A percentile compares a stretch with the other conserved stretches of the same genome.
Evolutionary conservation across 1,140 invertebrate genomes (phyloP).

Genomic region (Venustaconcha ellipsiformis): DNA sequence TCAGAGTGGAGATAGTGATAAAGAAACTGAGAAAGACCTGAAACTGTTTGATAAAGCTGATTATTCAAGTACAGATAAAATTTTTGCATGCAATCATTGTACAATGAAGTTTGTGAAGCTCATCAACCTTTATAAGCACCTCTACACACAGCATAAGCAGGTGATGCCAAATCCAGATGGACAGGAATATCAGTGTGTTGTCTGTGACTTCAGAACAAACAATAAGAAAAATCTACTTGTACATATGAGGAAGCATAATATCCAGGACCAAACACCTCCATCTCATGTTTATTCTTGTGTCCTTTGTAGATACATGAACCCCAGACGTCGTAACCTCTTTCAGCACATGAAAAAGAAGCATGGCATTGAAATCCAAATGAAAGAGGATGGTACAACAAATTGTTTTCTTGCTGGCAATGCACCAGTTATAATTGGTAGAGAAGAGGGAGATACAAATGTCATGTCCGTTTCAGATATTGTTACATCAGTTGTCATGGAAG

Average conservation of each 20-base stretch:
- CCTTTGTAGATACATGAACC: conserved; percentile 62
- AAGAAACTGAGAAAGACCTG: conserved; percentile 23
- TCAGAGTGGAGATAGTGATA: conserved; percentile 4
- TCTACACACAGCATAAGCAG: conserved; percentile 61
- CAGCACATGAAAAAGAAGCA: conserved; percentile 67
- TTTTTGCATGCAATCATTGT: conserved; percentile 67
- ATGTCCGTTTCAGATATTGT: conserved; percentile 52
- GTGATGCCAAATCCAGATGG: conserved; percentile 50
- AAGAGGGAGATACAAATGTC: conserved; percentile 33
- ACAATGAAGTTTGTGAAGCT: conserved; percentile 67
- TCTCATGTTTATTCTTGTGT: conserved; percentile 65
- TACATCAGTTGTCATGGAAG: conserved; percentile 34
- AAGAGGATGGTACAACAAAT: conserved; percentile 58
- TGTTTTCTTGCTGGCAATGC: conserved; percentile 47
- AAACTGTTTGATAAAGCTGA: conserved; percentile 44
- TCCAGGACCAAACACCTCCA: conserved; percentile 58
- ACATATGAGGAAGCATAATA: conserved; percentile 67
- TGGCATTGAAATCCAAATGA: conserved; percentile 62
- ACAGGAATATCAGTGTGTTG: conserved; percentile 60
- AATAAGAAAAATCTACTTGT: conserved; percentile 64
- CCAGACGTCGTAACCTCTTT: conserved; percentile 60
- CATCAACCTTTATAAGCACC: conserved; percentile 66
- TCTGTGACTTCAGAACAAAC: conserved; percentile 63
- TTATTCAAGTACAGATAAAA: conserved; percentile 59
- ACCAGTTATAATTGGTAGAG: conserved; percentile 10